These are phyloP conservation scores for Lichenostomus cassidix DNA, from an alignment of 2,113 vertebrate species.

Conservation along the genomic window DNA sequence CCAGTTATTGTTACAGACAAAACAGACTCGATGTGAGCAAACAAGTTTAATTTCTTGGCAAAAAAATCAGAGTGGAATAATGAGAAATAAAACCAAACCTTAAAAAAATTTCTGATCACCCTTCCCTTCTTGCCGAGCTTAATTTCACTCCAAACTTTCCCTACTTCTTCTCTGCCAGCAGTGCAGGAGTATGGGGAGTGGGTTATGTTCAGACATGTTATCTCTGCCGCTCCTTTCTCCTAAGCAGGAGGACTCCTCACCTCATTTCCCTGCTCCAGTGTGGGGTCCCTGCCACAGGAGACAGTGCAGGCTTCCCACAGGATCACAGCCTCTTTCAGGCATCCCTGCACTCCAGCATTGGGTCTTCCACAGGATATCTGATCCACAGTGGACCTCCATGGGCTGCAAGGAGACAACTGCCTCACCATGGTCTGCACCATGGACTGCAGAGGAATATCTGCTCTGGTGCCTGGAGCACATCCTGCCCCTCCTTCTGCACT, in stretches of 20 bases:
- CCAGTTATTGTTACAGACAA: background rate
- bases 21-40: accelerated
- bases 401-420: too few species aligned
- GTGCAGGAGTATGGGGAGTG: background rate
- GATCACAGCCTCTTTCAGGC: background rate
- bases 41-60: background rate
- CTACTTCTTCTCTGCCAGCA: background rate
- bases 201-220: background rate
- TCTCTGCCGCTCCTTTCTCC: background rate
- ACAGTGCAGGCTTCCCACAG: background rate
- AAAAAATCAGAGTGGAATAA: background rate
- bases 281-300: background rate
- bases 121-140: background rate
- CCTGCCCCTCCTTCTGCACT: background rate
- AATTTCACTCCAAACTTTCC: background rate
- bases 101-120: background rate
- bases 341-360: background rate
- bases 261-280: background rate
- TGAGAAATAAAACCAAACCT: background rate
- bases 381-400: too few species aligned
- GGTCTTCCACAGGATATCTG: background rate
- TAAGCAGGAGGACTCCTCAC: background rate
- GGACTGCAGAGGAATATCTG: accelerated
- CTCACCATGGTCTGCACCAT: background rate
- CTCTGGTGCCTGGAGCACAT: background rate